These are phyloP conservation scores for Channa striata DNA, from an alignment of 2,797 vertebrate genomes.

Conservation along the genomic window DNA sequence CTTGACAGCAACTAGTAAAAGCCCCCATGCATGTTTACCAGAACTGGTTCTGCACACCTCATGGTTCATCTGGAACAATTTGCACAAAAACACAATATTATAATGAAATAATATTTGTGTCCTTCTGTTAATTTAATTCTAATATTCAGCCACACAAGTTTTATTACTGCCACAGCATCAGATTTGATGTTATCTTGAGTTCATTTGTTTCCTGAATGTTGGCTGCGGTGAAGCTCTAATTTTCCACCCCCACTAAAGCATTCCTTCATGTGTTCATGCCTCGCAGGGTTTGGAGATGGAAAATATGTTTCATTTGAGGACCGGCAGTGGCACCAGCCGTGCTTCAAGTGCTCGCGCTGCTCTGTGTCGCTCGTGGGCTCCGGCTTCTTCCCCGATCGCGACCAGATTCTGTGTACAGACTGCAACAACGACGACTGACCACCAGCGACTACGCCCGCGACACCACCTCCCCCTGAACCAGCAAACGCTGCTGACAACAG, in stretches of 20 bases:
- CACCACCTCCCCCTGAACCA: neutral
- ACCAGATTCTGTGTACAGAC: slow-evolving; percentile 93
- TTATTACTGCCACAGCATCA: slow-evolving; percentile 14
- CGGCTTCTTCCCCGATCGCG: slow-evolving; percentile 94
- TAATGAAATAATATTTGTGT: too few species aligned
- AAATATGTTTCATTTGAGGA: slow-evolving; percentile 97
- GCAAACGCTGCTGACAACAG: slow-evolving; percentile 8
- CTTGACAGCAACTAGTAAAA: too few species aligned
- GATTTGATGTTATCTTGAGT: slow-evolving; percentile 41
- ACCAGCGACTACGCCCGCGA: neutral
- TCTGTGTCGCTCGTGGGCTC: slow-evolving; percentile 94
- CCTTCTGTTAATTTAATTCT: too few species aligned
- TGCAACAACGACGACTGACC: slow-evolving; percentile 88
- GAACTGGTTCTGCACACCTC: too few species aligned
- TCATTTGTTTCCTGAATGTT: slow-evolving; percentile 22
- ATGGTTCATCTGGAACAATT: too few species aligned
- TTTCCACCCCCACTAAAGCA: neutral
- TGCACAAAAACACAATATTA: too few species aligned
- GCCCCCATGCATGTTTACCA: too few species aligned
- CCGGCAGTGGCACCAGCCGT: slow-evolving; percentile 96
- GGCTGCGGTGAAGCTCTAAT: slow-evolving; percentile 24
- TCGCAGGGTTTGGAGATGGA: slow-evolving; percentile 92
- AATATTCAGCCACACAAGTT: too few species aligned
- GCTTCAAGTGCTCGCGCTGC: slow-evolving; percentile 97
- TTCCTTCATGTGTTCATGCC: slow-evolving; percentile 34